Percentiles rank a stretch among this genome's conserved stretches.
Evolutionary conservation across 2,888 invertebrate genomes (phyloP).

Genomic region (Heliconius erato): DNA sequence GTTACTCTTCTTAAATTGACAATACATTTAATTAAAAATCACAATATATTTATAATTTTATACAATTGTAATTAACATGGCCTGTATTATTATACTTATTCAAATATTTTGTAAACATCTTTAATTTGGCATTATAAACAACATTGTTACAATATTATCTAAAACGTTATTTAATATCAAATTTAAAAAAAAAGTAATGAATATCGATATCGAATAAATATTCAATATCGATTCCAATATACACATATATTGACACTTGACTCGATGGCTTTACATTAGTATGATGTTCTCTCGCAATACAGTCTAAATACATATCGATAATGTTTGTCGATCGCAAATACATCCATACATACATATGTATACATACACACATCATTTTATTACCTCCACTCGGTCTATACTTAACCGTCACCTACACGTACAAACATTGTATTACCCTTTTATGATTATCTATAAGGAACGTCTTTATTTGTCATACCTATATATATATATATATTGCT

Average conservation of each 20-base stretch:
- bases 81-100: too few relatives aligned
- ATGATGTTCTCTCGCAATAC: constrained; percentile 26
- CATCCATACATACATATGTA: constrained; percentile 15
- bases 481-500: not conserved
- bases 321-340: constrained; percentile 37
- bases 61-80: too few relatives aligned
- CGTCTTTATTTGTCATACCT: constrained; percentile 18
- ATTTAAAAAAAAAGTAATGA: too few relatives aligned
- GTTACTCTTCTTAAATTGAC: too few relatives aligned
- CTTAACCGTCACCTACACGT: constrained; percentile 48
- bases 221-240: not conserved
- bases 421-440: constrained; percentile 51
- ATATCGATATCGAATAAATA: too few relatives aligned
- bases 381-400: constrained; percentile 37
- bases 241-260: not conserved
- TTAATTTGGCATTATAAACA: too few relatives aligned
- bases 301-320: constrained; percentile 17
- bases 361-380: constrained; percentile 43
- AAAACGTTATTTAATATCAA: too few relatives aligned
- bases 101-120: too few relatives aligned
- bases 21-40: too few relatives aligned
- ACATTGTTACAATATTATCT: too few relatives aligned
- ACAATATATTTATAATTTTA: too few relatives aligned
- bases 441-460: constrained; percentile 42
- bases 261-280: not conserved